A percentile compares a stretch with the other conserved stretches of the same genome.
These are phyloP conservation scores for Cryptops parisi DNA, from an alignment of 2,888 invertebrate species.

Conservation along the genomic window DNA sequence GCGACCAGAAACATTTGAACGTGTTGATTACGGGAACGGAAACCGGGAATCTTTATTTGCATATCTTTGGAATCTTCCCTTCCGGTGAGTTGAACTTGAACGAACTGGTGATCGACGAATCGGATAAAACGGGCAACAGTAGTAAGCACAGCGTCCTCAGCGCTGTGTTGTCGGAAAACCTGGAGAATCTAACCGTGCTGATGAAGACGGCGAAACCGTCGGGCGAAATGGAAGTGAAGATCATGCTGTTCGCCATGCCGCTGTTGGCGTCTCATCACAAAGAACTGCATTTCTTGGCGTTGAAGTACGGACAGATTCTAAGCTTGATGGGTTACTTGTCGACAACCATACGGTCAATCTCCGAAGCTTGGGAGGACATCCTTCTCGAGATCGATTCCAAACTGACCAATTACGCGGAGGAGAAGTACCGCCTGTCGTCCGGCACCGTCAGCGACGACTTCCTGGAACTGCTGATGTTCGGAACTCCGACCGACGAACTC, in stretches of 20 bases:
- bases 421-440: slow-evolving; percentile 43
- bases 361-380: slow-evolving; percentile 89
- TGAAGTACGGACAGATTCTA: slow-evolving; percentile 56
- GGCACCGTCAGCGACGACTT: slow-evolving; percentile 82
- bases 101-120: not conserved
- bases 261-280: slow-evolving; percentile 48
- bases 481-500: slow-evolving; percentile 57
- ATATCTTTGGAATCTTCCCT: slow-evolving; percentile 70
- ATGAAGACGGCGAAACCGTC: not conserved
- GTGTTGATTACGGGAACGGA: slow-evolving; percentile 64
- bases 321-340: slow-evolving; percentile 52
- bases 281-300: slow-evolving; percentile 55
- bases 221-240: not conserved
- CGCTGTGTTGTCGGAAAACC: slow-evolving; percentile 7
- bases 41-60: slow-evolving; percentile 48
- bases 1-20: slow-evolving; percentile 40
- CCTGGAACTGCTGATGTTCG: slow-evolving; percentile 75
- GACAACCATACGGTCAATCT: slow-evolving; percentile 62
- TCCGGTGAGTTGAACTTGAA: slow-evolving; percentile 46
- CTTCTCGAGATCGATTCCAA: slow-evolving; percentile 87
- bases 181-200: not conserved
- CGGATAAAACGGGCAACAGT: slow-evolving; percentile 5
- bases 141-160: not conserved
- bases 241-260: slow-evolving; percentile 38
- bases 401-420: slow-evolving; percentile 70